Base-by-base conservation (phyloP, 2,113 vertebrate genomes). In the Larimichthys polyactis region DNA sequence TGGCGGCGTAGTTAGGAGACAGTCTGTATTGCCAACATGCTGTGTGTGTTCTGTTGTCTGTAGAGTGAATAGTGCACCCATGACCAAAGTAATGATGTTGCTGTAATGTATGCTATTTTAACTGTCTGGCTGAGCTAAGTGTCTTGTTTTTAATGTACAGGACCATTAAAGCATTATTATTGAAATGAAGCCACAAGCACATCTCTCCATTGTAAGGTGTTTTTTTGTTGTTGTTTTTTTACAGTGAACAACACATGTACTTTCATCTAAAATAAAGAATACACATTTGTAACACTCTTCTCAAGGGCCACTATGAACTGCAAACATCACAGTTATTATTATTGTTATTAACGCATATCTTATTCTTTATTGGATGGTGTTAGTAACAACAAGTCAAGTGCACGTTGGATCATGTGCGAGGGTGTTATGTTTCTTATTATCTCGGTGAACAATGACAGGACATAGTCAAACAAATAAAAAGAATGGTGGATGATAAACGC, bases 31-130 rank as follows among this genome's bases (percentile, higher is more conserved):
- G 67, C 75, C 17, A 36, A 10, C 27, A 46, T 67, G 52, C 19
- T 74, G 32, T 84, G 40, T 82, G 49, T 80, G 51, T 62, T 67
- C 16, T 40, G 11, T 82, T 72, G 55, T 82, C 36, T 82, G 52
- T 83, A 29, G 36, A 14, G 22, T 63, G 15, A 58, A 74, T 27
- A 75, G 74, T 76, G 49, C 48, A 79, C 52, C 58, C 55, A 43
- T 40, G 81, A 85, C 77, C 70, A 84, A 78, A 78, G 19, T 68
- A 60, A 63, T 67, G 17, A 57, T 60, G n/a, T 24, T 74, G 71
- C 24, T 40, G 71, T 86, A 49, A 57, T 75, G 20, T 71, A 11
- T 27, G 19, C 12, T 77, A 11, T 83, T 19, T 59, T 71, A 29
- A 27, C 54, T 55, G 59, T 79, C 4, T 44, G 48, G 51, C 52